Evolutionary conservation across 1,140 invertebrate species (phyloP).

Genomic region (Battus philenor): DNA sequence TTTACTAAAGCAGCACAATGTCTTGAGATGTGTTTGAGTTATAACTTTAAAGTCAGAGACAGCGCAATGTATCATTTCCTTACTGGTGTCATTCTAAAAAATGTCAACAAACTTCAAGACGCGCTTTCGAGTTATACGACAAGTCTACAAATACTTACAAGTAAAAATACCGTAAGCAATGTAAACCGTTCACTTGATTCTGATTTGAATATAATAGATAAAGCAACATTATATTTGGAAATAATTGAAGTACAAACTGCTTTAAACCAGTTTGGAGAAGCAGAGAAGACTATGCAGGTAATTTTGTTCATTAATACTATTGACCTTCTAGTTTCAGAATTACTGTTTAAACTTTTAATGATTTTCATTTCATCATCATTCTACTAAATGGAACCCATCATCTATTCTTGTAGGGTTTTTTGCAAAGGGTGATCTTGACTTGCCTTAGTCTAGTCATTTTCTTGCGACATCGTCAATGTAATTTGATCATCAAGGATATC

Average conservation of each 20-base stretch:
- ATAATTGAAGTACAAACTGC: conserved; percentile 86
- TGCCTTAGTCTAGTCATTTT: too few species aligned
- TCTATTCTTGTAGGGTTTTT: too few species aligned
- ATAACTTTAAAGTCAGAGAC: conserved; percentile 94
- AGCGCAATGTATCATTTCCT: conserved; percentile 94
- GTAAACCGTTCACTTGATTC: conserved; percentile 45
- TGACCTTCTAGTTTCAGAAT: too few species aligned
- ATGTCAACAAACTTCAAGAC: conserved; percentile 83
- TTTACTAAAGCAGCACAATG: conserved; percentile 88
- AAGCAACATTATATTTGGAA: conserved; percentile 91
- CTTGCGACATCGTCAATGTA: too few species aligned
- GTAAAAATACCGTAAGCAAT: conserved; percentile 33
- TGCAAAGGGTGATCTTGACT: too few species aligned
- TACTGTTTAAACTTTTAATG: too few species aligned
- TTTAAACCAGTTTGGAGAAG: conserved; percentile 86
- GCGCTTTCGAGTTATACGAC: conserved; percentile 84
- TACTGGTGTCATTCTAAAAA: conserved; percentile 88
- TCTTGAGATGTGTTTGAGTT: conserved; percentile 91
- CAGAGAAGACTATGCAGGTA: conserved; percentile 84
- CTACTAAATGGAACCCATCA: too few species aligned
- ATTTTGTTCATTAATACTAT: conserved; percentile 10
- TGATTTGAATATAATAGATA: conserved; percentile 84
- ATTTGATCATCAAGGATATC: too few species aligned
- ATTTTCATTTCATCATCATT: too few species aligned
- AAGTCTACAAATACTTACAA: conserved; percentile 51